Percentiles rank a stretch among this genome's conserved stretches.
Conservation (phyloP, 2,797 vertebrate genomes). For the Anomalospiza imberbis region DNA sequence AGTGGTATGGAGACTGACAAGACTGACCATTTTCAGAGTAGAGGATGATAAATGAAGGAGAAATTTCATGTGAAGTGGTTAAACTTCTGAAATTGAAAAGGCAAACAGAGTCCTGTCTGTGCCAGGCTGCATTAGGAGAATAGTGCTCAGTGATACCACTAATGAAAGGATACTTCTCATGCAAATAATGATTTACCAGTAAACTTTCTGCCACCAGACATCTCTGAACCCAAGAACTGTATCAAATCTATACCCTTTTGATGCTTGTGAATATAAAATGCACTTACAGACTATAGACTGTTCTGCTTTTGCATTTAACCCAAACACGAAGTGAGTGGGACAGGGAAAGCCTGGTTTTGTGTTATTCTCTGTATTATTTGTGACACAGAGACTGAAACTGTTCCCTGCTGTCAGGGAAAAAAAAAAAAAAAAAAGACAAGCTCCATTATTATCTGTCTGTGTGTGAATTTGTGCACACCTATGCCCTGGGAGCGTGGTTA, state of each 20-base stretch:
- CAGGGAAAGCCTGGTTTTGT: not conserved
- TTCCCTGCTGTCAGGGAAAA: not conserved
- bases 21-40: not conserved
- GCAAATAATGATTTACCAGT: not conserved
- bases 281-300: not conserved
- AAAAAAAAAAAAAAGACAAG: not conserved
- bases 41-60: not conserved
- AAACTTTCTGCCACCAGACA: not conserved
- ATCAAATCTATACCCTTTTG: not conserved
- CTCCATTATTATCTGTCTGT: slow-evolving; percentile 7
- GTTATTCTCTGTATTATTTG: not conserved
- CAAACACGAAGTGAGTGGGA: not conserved
- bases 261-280: not conserved
- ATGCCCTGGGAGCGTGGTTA: not conserved
- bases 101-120: not conserved
- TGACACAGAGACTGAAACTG: not conserved
- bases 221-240: not conserved
- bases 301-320: not conserved
- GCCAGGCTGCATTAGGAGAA: not conserved
- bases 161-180: not conserved
- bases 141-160: not conserved
- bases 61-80: not conserved
- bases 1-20: not conserved
- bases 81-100: not conserved
- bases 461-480: slow-evolving; percentile 18